Percentiles rank a stretch among this genome's conserved stretches.
Evolutionary conservation across 2,888 invertebrate species (phyloP).

Genomic region (Teinopalpus imperialis): DNA sequence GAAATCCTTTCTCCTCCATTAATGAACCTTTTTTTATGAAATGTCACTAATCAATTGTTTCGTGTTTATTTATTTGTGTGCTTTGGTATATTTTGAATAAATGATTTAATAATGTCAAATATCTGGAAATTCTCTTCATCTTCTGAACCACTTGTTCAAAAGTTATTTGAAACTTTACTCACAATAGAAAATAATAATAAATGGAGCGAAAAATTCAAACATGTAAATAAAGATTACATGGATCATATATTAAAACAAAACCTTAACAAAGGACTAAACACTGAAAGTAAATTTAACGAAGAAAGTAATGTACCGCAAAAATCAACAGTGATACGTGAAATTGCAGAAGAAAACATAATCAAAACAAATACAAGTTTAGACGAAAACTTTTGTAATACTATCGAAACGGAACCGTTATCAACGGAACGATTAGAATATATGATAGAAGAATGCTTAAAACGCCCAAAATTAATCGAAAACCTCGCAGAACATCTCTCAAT

Average conservation of each 20-base stretch:
- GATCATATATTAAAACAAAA: background rate
- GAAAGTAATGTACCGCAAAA: background rate
- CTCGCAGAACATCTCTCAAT: conserved; percentile 43
- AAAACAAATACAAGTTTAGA: background rate
- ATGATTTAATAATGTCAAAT: too few species aligned
- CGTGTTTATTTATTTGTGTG: too few species aligned
- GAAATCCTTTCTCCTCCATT: too few species aligned
- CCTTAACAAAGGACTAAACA: background rate
- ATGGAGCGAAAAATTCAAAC: conserved; percentile 32
- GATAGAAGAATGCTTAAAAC: conserved; percentile 40
- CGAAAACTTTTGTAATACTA: conserved; percentile 20
- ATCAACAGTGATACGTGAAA: background rate
- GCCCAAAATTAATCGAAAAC: conserved; percentile 34
- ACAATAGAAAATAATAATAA: conserved; percentile 24
- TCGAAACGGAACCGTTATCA: conserved; percentile 40
- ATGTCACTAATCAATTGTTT: too few species aligned
- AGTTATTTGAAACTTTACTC: conserved; percentile 23
- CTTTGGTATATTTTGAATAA: too few species aligned
- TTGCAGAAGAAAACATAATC: background rate
- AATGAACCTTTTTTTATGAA: too few species aligned
- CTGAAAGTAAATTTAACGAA: background rate
- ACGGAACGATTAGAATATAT: conserved; percentile 40
- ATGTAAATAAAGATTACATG: conserved; percentile 7
- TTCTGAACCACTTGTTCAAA: conserved; percentile 28
- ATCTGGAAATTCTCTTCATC: conserved; percentile 33